A percentile compares a stretch with the other conserved stretches of the same genome.
Evolutionary conservation across 92 coral and sea anemone genomes (phyloP).

Genomic region (Phymanthus crucifer): DNA sequence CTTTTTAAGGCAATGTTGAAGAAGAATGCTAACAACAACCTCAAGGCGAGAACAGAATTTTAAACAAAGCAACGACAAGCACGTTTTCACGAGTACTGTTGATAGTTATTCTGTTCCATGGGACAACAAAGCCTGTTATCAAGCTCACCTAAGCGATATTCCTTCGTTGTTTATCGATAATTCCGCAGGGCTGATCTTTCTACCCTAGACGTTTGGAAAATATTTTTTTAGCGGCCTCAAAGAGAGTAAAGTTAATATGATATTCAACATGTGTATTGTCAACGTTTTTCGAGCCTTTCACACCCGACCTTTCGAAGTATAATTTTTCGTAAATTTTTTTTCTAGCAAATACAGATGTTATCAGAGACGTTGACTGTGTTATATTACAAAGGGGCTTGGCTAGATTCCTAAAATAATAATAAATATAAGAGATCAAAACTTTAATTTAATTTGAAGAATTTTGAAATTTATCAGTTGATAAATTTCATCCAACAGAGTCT

Average conservation of each 20-base stretch:
- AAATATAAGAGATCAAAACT: neutral
- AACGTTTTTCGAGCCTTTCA: neutral
- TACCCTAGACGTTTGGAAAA: slow-evolving; percentile 16
- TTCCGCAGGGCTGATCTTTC: neutral
- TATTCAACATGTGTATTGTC: too few species aligned
- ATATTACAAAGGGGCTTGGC: slow-evolving; percentile 9
- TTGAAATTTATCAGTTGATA: too few species aligned
- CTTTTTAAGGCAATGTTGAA: neutral
- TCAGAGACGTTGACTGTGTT: neutral
- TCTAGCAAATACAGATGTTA: slow-evolving; percentile 5
- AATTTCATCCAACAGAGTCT: too few species aligned
- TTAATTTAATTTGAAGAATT: too few species aligned
- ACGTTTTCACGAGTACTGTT: neutral
- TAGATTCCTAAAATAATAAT: neutral
- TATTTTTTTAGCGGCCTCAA: slow-evolving; percentile 8
- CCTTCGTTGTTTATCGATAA: slow-evolving; percentile 13
- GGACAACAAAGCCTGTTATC: slow-evolving; percentile 23
- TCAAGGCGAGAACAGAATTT: slow-evolving; percentile 15
- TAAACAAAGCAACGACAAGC: neutral
- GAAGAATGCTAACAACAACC: neutral
- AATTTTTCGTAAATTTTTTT: neutral
- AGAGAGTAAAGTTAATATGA: neutral
- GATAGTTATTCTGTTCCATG: neutral
- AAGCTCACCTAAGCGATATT: neutral
- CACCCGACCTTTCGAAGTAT: slow-evolving; percentile 16